Conservation (phyloP, 2,797 vertebrate genomes). For the Phrynocephalus forsythii region DNA sequence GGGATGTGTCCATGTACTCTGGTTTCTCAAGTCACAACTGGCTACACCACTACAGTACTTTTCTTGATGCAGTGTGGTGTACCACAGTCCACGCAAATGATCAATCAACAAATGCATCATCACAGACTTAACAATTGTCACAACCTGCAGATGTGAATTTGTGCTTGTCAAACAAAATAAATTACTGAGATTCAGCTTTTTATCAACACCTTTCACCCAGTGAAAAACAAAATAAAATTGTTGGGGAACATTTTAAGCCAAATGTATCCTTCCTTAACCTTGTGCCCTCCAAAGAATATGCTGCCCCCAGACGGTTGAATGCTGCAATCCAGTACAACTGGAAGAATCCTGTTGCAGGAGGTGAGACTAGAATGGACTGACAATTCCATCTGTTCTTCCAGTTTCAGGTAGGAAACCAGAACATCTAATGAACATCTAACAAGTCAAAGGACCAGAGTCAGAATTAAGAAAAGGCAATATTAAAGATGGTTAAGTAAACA, state of each 20-base stretch:
- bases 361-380: not conserved
- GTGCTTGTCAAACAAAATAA: not conserved
- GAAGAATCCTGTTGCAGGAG: not conserved
- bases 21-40: not conserved
- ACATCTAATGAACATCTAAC: not conserved
- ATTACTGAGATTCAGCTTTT: constrained; percentile 34
- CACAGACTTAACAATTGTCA: not conserved
- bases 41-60: not conserved
- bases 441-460: constrained; percentile 33
- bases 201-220: not conserved
- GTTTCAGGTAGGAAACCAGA: not conserved
- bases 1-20: not conserved
- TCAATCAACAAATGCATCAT: not conserved
- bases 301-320: not conserved
- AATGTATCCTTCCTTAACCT: not conserved
- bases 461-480: constrained; percentile 61
- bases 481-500: constrained; percentile 57
- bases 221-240: not conserved
- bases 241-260: not conserved
- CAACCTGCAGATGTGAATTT: not conserved
- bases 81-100: not conserved
- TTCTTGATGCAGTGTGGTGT: not conserved
- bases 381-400: not conserved
- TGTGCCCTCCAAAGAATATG: not conserved
- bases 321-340: not conserved